Base-by-base conservation (phyloP, 2,797 vertebrate genomes). In the Anniella stebbinsi region DNA sequence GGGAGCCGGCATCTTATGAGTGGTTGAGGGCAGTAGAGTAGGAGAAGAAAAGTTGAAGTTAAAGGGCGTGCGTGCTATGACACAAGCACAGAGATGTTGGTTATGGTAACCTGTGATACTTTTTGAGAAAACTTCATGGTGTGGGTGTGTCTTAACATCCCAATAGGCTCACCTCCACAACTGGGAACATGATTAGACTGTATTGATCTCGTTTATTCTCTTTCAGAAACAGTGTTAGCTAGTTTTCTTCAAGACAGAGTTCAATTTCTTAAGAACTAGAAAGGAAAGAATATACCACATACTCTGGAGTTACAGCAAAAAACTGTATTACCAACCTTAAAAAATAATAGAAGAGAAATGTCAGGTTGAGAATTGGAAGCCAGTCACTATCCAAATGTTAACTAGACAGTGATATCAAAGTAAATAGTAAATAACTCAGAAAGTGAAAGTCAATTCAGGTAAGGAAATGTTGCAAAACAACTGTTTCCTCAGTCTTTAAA, bases 241-340 rank as follows among this genome's bases (percentile, higher is more conserved):
- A 84, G 73, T 36, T 89, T 87, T 5, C 67, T 38, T 60, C 17
- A 73, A 75, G 51, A 30, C 63, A 87, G 48, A 92, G 87, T 36
- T 77, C 21, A 54, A 60, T 78, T 30, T n/a, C 3, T 48, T 87
- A 88, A 92, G 51, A 80, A 60, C 69, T 69, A 75, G 45, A 73
- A 80, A 93, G 17, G 82, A 78, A 48, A 41, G 67, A 25, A 82
- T n/a, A 54, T 92, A 86, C 17, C 18, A 77, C 86, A 77, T 15
- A 18, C 41, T 76, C 9, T 84, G 85, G 80, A 88, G 54, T 25
- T 70, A 54, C 78, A 45, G 84, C 45, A 23, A 87, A 80, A 60
- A 86, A 54, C 83, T 28, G 41, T 88, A 18, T 84, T 57, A 73
- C 4, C 6, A 33, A 83, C 33, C 69, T 38, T 76, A 10, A 72